Conservation (phyloP, 2,113 vertebrate genomes). For the human region GRCh38 chr3:191745501-191746000, state of each 20-base stretch:
- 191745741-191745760: background rate
- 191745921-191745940: background rate
- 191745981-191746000: background rate
- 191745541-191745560: conserved; percentile 17
- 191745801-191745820: background rate
- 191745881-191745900: background rate
- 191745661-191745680: background rate
- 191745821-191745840: conserved; percentile 20
- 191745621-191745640: background rate
- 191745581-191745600: background rate
- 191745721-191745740: background rate
- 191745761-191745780: background rate
- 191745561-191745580: background rate
- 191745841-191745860: background rate
- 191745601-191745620: background rate
- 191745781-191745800: background rate
- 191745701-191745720: background rate
- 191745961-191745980: background rate
- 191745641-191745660: background rate
- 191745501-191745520: background rate
- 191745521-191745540: background rate
- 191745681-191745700: background rate
- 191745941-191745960: background rate
- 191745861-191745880: background rate
- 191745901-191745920: background rate